Evolutionary conservation across 35 echinoderm and acorn worm species (phyloP).

Genomic region (Hemicentrotus pulcherrimus): DNA sequence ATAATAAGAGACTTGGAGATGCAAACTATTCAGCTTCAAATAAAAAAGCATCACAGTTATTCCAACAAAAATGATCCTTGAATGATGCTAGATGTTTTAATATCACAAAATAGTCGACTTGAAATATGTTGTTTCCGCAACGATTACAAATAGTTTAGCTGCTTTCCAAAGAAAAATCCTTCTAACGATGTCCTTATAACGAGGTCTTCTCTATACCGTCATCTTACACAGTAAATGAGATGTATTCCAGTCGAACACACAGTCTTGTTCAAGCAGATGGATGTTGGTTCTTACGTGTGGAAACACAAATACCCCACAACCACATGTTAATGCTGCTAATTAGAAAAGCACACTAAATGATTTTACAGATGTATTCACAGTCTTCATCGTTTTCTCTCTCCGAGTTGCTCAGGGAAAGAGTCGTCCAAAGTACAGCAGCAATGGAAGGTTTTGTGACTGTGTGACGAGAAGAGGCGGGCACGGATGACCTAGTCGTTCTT

Average conservation of each 20-base stretch:
- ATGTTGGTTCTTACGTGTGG: background rate
- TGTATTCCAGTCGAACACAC: background rate
- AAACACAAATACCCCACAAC: background rate
- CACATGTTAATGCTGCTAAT: slow-evolving; percentile 43
- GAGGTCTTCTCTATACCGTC: background rate
- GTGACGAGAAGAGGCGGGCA: background rate
- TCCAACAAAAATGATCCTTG: background rate
- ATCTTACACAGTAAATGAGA: background rate
- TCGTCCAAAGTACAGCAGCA: background rate
- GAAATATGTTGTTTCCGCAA: background rate
- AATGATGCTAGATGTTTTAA: background rate
- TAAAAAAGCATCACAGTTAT: background rate
- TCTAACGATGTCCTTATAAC: background rate
- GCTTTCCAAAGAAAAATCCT: background rate
- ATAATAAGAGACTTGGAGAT: background rate
- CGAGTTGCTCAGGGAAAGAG: background rate
- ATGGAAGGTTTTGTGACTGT: background rate
- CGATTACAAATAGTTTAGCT: background rate
- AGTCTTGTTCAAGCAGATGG: background rate
- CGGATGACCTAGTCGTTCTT: background rate
- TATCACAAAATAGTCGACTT: background rate
- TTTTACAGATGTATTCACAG: background rate
- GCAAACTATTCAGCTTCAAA: background rate
- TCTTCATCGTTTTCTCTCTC: background rate
- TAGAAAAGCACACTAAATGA: slow-evolving; percentile 25